Evolutionary conservation across 2,113 vertebrate genomes (phyloP), one percentile per base, ranked within the genome.

Genomic region (Aegypius monachus): DNA sequence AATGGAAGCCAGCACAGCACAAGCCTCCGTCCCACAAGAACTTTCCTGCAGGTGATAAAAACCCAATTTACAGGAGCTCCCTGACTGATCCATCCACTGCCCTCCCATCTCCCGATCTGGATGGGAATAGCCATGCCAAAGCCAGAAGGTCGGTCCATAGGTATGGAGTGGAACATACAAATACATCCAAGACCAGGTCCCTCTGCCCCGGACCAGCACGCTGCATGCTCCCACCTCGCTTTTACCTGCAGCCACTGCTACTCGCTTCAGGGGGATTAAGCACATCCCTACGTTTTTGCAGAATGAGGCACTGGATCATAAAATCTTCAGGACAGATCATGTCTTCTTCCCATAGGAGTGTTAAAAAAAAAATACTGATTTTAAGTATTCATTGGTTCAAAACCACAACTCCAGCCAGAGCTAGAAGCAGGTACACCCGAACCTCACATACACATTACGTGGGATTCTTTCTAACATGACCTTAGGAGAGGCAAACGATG

Each of bases 371-470:
- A 14, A 7, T 14, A 61, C 31, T 14, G 22, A 52, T 63, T 86
- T 80, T n/a, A 71, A 62, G 9, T n/a, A 22, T 47, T 55, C 40
- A 36, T 2, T n/a, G 59, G 59, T 25, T 92, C 67, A 78, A 81
- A 92, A 16, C 2, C 34, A 36, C 38, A 68, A 20, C 27, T 70
- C 26, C n/a, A 75, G 66, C 16, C 52, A 50, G 32, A 83, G 50
- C 1, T 1, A 50, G 50, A 40, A 53, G 27, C 3, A 38, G 58
- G 38, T 7, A 16, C 61, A 72, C 31, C 58, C 36, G 42, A 79
- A 62, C 25, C 40, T 84, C 22, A 6, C 3, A 0, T 17, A 13
- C 7, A 36, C 6, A 0, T 23, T 6, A 26, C 0, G 0, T 4
- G 40, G 31, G 10, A 8, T 80, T 66, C 77, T 40, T 50, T 16